A percentile compares a stretch with the other conserved stretches of the same genome.
Evolutionary conservation across 2,797 vertebrate species (phyloP).

Genomic region (Hafferia zeledoni): DNA sequence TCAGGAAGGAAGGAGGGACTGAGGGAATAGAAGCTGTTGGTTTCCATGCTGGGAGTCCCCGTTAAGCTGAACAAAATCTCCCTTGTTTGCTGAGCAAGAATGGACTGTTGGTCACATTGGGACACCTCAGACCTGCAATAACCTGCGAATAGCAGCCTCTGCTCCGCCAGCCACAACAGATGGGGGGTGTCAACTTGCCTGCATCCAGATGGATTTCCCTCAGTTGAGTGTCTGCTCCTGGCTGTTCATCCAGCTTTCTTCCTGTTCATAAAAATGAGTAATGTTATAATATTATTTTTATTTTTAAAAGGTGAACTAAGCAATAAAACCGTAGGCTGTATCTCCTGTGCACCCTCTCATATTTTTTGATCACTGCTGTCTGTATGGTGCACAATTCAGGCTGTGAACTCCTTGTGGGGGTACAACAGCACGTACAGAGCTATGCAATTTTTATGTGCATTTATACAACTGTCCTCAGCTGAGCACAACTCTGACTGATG

Average conservation of each 20-base stretch:
- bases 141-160: rapidly evolving
- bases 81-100: neutral
- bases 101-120: rapidly evolving
- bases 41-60: neutral
- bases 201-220: neutral
- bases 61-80: neutral
- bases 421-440: neutral
- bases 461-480: neutral
- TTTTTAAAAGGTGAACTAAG: neutral
- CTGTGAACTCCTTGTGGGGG: neutral
- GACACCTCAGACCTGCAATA: neutral
- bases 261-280: neutral
- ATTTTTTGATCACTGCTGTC: neutral
- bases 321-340: neutral
- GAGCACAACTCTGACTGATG: neutral
- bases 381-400: neutral
- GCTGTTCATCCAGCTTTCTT: neutral
- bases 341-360: neutral
- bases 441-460: neutral
- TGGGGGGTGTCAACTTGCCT: neutral
- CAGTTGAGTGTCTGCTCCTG: rapidly evolving
- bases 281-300: neutral
- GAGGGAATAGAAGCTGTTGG: neutral
- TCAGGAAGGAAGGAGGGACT: neutral
- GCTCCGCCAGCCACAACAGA: neutral